phyloP scores from a whole-genome alignment of 1,140 invertebrate genomes.

The Drosophila sproati region DNA sequence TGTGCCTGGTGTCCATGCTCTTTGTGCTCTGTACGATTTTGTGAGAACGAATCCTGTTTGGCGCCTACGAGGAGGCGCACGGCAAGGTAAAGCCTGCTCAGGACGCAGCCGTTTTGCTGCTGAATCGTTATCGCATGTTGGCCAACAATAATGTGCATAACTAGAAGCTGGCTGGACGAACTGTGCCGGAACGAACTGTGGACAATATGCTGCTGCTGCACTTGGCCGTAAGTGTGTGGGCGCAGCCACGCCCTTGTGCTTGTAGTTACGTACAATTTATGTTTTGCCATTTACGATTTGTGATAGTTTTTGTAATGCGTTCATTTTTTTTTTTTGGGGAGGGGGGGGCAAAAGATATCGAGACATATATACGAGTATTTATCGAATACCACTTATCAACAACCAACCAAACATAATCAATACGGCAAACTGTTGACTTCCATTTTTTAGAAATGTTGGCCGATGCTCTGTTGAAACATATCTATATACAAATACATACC shows the following conservation, averaged over 20 bases:
- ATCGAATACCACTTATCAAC: slow-evolving; percentile 32
- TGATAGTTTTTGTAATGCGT: slow-evolving; percentile 59
- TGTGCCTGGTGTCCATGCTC: slow-evolving; percentile 77
- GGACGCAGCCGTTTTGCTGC: slow-evolving; percentile 62
- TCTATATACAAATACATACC: slow-evolving; percentile 47
- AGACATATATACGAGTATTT: slow-evolving; percentile 46
- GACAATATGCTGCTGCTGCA: slow-evolving; percentile 71
- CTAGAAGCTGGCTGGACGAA: slow-evolving; percentile 23
- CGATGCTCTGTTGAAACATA: slow-evolving; percentile 57
- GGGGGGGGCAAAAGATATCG: slow-evolving; percentile 50
- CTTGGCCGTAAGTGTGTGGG: slow-evolving; percentile 61
- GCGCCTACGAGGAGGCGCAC: slow-evolving; percentile 66
- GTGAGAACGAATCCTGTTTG: slow-evolving; percentile 78
- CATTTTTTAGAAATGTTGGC: slow-evolving; percentile 66
- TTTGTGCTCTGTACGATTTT: slow-evolving; percentile 83
- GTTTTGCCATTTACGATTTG: slow-evolving; percentile 62
- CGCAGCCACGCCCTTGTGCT: slow-evolving; percentile 44
- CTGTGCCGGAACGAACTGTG: slow-evolving; percentile 10
- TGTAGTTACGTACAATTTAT: slow-evolving; percentile 54
- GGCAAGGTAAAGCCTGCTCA: slow-evolving; percentile 68
- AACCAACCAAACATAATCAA: slow-evolving; percentile 67
- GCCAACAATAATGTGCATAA: slow-evolving; percentile 71
- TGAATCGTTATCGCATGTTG: slow-evolving; percentile 74
- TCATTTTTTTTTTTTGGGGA: slow-evolving; percentile 7
- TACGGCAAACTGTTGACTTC: slow-evolving; percentile 66